Base-by-base conservation (phyloP, 2,113 vertebrate species). In the Cryptotis parvus region DNA sequence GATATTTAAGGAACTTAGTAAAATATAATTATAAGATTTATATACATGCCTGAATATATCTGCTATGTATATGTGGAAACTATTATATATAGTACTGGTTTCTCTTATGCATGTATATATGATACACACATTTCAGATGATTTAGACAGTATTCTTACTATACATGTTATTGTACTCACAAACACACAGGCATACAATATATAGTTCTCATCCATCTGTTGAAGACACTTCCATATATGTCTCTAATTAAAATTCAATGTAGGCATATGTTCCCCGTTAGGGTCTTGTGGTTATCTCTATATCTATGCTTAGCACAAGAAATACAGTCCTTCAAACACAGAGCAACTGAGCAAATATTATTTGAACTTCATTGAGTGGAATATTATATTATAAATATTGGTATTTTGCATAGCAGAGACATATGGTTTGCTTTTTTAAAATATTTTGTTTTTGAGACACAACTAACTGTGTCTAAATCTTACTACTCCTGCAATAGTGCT, bases 11-110 rank as follows among this genome's bases (percentile, higher is more conserved):
- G 2, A 89, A 66, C 16, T 2, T 58, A 76, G 41, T 87, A 82
- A 91, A 95, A 73, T 93, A 87, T 89, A 91, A 45, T 39, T 87
- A 27, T 37, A 58, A 4, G 43, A 69, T 84, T 84, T 75, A 75
- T 81, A 69, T 39, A 63, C 63, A 9, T 55, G 61, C 79, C 68
- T 92, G 74, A 41, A 89, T 88, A 83, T 74, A 31, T n/a, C 81
- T 84, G 24, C 43, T 80, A 89, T 82, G 41, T 39, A 91, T 94
- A 65, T 68, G 88, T 70, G 45, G 31, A 82, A 94, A 65, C 37
- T 41, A 73, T 78, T 83, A 90, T 52, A 87, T 91, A 87, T 27
- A 18, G 35, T 72, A 15, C 20, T 81, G 31, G n/a, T 80, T 82
- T 80, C 87, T 85, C 69, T 75, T 35, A 45, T 65, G 29, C 58